Evolutionary conservation across 2,888 invertebrate species (phyloP).

Genomic region (Ochropacha duplaris): DNA sequence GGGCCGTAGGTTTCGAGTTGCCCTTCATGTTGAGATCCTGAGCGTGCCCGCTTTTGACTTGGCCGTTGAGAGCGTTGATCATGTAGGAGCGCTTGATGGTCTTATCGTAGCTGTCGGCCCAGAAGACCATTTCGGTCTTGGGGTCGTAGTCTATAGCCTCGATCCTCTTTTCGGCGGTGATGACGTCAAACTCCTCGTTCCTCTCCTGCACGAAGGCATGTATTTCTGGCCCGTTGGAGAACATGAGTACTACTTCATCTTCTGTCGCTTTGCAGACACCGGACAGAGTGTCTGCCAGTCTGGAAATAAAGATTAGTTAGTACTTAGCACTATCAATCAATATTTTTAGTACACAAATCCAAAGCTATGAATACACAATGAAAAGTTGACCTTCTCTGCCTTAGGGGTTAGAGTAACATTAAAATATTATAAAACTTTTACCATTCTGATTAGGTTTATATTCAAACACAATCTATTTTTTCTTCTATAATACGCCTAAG

Average conservation of each 20-base stretch:
- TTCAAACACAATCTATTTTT: no score
- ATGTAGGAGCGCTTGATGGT: conserved; percentile 96
- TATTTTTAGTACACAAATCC: no score
- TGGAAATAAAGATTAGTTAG: conserved; percentile 29
- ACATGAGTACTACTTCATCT: conserved; percentile 86
- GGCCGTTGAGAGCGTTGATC: conserved; percentile 89
- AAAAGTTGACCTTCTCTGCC: no score
- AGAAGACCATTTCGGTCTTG: conserved; percentile 92
- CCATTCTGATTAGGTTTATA: no score
- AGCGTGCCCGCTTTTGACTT: conserved; percentile 91
- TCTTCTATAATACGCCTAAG: no score
- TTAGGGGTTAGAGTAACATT: no score
- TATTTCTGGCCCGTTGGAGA: conserved; percentile 94
- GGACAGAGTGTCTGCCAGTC: conserved; percentile 87
- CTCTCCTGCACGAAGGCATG: conserved; percentile 86
- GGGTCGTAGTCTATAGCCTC: conserved; percentile 96
- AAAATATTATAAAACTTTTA: no score
- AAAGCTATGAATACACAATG: no score
- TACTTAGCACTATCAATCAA: no score
- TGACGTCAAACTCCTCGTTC: conserved; percentile 88
- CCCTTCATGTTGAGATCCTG: conserved; percentile 94
- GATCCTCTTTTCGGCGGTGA: conserved; percentile 93
- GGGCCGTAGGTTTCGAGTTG: conserved; percentile 91
- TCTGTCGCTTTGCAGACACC: conserved; percentile 91
- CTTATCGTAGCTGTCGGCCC: conserved; percentile 96